A percentile compares a stretch with the other conserved stretches of the same genome.
phyloP scores from a whole-genome alignment of 2,888 invertebrate genomes.

The Synanthedon myopaeformis region DNA sequence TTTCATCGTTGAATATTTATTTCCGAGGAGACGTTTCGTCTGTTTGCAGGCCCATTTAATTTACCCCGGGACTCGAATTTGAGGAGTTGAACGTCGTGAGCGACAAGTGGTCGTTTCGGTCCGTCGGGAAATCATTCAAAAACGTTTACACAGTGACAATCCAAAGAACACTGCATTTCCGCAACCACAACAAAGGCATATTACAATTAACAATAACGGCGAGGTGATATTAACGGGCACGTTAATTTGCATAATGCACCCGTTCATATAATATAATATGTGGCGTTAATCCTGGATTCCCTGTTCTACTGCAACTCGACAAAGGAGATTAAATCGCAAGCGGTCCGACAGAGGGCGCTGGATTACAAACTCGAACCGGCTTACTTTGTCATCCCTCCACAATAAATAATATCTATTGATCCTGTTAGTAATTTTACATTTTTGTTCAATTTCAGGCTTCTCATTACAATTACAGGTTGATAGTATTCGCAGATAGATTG shows the following conservation, averaged over 20 bases:
- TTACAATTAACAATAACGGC: no score
- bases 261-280: not conserved
- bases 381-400: no score
- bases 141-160: not conserved
- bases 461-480: no score
- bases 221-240: not conserved
- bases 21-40: not conserved
- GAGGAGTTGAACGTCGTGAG: not conserved
- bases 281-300: not conserved
- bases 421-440: no score
- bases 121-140: not conserved
- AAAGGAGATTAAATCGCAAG: not conserved
- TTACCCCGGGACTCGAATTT: not conserved
- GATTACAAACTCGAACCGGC: not conserved
- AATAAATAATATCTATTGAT: no score
- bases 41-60: not conserved
- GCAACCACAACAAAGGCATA: no score
- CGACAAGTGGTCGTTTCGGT: not conserved
- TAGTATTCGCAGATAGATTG: no score
- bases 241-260: not conserved
- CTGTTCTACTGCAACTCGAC: not conserved
- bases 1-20: not conserved
- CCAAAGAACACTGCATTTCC: no score
- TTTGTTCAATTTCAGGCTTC: no score
- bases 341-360: not conserved